These are phyloP conservation scores for Cynocephalus volans DNA, from an alignment of 2,113 vertebrate species.

Conservation along the genomic window DNA sequence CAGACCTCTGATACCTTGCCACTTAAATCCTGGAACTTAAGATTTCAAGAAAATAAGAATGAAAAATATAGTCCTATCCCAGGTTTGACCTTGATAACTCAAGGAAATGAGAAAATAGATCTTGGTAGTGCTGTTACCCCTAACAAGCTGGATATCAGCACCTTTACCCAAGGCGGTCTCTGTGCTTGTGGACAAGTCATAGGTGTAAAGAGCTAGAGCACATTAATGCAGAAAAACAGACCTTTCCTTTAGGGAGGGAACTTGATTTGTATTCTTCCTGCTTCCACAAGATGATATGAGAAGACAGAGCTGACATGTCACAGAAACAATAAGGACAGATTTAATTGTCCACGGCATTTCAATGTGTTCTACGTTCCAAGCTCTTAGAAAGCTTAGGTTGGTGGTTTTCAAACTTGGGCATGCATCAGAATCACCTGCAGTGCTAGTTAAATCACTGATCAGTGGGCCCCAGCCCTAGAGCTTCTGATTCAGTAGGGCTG, in stretches of 20 bases:
- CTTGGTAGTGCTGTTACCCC: not conserved
- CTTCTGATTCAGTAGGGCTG: not conserved
- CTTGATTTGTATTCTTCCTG: not conserved
- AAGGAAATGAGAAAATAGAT: not conserved
- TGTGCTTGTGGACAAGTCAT: not conserved
- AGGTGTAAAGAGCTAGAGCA: not conserved
- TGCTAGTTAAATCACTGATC: not conserved
- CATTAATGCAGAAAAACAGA: not conserved
- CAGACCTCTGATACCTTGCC: not conserved
- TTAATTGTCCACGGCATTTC: not conserved
- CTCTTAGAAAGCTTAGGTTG: not conserved
- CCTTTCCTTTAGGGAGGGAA: not conserved
- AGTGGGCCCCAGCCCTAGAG: not conserved
- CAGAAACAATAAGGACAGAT: not conserved
- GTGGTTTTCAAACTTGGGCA: not conserved
- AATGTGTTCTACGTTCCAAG: not conserved
- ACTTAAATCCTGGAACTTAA: not conserved
- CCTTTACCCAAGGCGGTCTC: not conserved
- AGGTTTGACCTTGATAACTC: not conserved
- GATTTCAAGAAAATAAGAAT: slow-evolving; percentile 34
- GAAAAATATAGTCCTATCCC: not conserved
- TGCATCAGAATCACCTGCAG: not conserved
- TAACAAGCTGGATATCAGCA: not conserved
- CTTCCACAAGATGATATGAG: not conserved
- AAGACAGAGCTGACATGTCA: not conserved